Base-by-base conservation (phyloP, 2,888 invertebrate species). In the Stegana nigrithorax region DNA sequence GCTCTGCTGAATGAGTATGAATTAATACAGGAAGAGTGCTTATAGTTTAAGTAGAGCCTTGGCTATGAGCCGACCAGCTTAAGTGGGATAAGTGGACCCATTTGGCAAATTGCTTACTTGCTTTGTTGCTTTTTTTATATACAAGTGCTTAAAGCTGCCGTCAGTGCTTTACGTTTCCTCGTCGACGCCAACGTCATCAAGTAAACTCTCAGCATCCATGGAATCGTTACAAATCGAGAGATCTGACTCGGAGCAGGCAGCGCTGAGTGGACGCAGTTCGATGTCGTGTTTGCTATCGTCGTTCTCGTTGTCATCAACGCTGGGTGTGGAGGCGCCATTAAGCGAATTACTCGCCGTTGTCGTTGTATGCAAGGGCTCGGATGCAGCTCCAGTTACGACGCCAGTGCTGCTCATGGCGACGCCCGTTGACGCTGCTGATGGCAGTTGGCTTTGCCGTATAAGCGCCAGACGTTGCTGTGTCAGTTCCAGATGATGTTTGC, bases 401-500 rank as follows among this genome's bases (percentile, higher is more conserved):
- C 55, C 50, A 44, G 8, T 19, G 67, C 47, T 17, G 51, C 29
- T 32, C 58, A 23, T 10, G 45, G 36, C 23, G 27, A 70, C 62
- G 1, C 63, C 67, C n/a, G n/a, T n/a, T n/a, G n/a, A n/a, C n/a
- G n/a, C n/a, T 1, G 39, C 21, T 10, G 57, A n/a, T 0, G 83
- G 83, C 64, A 84, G 56, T 67, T 86, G 86, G 2, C 81, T 82
- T 67, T 86, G 86, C 2, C 86, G 76, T 32, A 86, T 79, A 1
- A 90, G 86, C 0, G 89, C 94, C 63, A 96, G 87, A 21, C 94
- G 88, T 78, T 95, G 95, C 83, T 96, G 95, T 39, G 96, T 96
- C 75, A 96, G 90, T 82, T 97, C 97, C 73, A 96, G 87, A 77
- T 96, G 96, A 78, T 96, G 95, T 81, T 98, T 98, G 56, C 97